These are phyloP conservation scores for Rhinophrynus dorsalis DNA, from an alignment of 2,797 vertebrate genomes.

Conservation along the genomic window DNA sequence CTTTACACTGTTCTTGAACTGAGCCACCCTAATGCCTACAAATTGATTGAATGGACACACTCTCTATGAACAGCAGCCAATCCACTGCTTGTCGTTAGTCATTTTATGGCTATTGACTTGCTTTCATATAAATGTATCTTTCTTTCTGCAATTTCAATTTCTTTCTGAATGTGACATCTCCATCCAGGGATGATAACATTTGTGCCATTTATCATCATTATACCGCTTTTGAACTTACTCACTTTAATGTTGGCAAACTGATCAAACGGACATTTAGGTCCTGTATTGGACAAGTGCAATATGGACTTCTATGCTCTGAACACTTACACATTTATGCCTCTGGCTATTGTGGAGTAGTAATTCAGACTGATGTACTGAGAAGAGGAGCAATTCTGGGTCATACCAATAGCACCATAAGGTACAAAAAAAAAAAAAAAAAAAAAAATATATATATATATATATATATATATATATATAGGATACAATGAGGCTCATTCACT, in stretches of 20 bases:
- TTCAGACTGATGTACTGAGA: too few relatives aligned
- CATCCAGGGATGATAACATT: slow-evolving; percentile 2
- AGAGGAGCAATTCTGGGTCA: too few relatives aligned
- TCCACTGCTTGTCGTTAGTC: slow-evolving; percentile 4
- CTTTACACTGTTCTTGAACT: background rate
- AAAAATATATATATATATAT: too few relatives aligned
- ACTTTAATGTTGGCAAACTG: background rate
- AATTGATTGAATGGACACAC: background rate
- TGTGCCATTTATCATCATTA: background rate
- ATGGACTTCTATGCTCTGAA: background rate
- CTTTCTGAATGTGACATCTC: background rate
- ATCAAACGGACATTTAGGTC: background rate
- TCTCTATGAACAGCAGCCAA: slow-evolving; percentile 3
- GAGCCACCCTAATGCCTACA: background rate
- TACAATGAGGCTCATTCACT: too few relatives aligned
- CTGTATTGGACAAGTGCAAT: background rate
- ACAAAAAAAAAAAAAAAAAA: too few relatives aligned
- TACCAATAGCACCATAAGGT: too few relatives aligned
- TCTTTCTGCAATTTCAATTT: background rate
- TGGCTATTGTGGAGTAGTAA: too few relatives aligned
- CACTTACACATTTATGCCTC: too few relatives aligned
- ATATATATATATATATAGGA: too few relatives aligned
- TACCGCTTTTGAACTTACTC: background rate
- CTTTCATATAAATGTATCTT: background rate
- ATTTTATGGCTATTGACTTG: slow-evolving; percentile 11